These are phyloP conservation scores for Notocelia uddmanniana DNA, from an alignment of 2,888 invertebrate genomes.

Conservation along the genomic window DNA sequence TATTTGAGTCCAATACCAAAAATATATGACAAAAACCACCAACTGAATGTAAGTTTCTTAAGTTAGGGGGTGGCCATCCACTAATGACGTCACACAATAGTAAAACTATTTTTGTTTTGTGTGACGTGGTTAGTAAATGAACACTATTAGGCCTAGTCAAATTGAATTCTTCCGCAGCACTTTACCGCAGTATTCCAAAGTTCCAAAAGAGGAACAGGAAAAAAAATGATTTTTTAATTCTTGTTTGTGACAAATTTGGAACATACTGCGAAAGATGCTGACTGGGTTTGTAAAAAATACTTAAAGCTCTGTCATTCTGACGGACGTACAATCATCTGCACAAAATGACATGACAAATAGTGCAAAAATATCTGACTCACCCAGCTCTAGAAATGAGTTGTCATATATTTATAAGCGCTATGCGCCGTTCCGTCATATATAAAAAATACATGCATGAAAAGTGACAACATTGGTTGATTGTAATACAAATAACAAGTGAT, in stretches of 20 bases:
- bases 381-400: too few relatives aligned
- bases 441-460: too few relatives aligned
- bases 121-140: constrained; percentile 1
- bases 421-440: too few relatives aligned
- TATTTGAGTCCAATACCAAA: constrained; percentile 76
- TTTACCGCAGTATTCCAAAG: background rate
- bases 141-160: constrained; percentile 72
- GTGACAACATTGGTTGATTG: too few relatives aligned
- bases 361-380: too few relatives aligned
- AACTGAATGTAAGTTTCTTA: constrained; percentile 66
- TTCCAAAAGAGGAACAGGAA: background rate
- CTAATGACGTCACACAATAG: background rate
- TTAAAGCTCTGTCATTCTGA: background rate
- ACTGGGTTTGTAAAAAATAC: constrained; percentile 36
- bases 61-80: constrained; percentile 52
- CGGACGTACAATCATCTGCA: too few relatives aligned
- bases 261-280: background rate
- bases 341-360: too few relatives aligned
- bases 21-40: constrained; percentile 77
- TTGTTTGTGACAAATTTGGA: constrained; percentile 9
- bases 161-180: constrained; percentile 47
- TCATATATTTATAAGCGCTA: too few relatives aligned
- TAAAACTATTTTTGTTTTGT: background rate
- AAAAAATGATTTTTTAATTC: background rate
- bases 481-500: too few relatives aligned